A percentile compares a stretch with the other conserved stretches of the same genome.
Conservation (phyloP, 1,140 invertebrate species). For the Pantala flavescens region DNA sequence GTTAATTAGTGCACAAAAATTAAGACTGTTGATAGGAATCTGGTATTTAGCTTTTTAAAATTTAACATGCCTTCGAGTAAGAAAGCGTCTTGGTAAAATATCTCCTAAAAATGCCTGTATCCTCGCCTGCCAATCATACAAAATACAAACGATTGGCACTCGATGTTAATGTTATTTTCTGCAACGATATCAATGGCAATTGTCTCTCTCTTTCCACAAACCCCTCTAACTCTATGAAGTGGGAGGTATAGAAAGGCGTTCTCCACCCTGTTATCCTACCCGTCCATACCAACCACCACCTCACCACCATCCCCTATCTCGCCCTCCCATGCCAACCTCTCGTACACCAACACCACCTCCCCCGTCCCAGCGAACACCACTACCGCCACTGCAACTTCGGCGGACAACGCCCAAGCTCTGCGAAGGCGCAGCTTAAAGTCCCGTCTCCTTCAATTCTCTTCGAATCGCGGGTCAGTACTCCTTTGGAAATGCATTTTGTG, state of each 20-base stretch:
- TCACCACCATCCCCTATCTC: background rate
- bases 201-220: no score
- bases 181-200: no score
- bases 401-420: constrained; percentile 14
- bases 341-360: background rate
- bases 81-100: no score
- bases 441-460: constrained; percentile 75
- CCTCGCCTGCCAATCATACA: no score
- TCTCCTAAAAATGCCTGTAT: no score
- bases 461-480: constrained; percentile 68
- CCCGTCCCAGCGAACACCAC: background rate
- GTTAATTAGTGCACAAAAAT: no score
- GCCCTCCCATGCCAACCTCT: background rate
- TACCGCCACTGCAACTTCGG: constrained; percentile 6
- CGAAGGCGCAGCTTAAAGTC: constrained; percentile 69
- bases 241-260: background rate
- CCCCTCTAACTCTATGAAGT: background rate
- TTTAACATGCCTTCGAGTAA: no score
- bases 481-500: constrained; percentile 6
- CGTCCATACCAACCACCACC: background rate
- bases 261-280: background rate
- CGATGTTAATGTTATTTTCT: no score
- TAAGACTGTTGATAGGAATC: no score
- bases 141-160: no score
- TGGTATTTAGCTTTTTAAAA: no score